Conservation (phyloP, 2,888 invertebrate genomes). For the Protophormia terraenovae region DNA sequence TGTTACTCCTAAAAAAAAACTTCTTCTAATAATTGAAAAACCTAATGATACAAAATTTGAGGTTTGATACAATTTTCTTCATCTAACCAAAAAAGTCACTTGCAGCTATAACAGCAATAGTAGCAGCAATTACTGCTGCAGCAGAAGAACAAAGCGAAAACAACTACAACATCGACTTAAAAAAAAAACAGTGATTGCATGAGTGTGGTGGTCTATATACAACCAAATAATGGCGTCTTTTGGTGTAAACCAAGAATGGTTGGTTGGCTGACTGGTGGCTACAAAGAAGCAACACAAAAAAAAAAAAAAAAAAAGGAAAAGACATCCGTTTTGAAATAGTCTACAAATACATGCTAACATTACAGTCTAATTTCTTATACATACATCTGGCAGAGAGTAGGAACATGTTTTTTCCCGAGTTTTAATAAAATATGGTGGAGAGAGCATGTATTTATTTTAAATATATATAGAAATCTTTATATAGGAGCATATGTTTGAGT, state of each 20-base stretch:
- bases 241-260: conserved; percentile 68
- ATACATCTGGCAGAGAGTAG: conserved; percentile 8
- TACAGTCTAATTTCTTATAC: background rate
- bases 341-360: conserved; percentile 46
- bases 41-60: conserved; percentile 64
- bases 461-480: conserved; percentile 4
- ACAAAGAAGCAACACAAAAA: conserved; percentile 55
- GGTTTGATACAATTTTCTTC: conserved; percentile 35
- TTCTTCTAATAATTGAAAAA: conserved; percentile 56
- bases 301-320: conserved; percentile 30
- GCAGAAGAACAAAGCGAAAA: conserved; percentile 10
- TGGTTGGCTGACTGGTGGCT: conserved; percentile 64
- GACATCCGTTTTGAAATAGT: conserved; percentile 54
- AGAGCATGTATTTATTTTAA: conserved; percentile 24
- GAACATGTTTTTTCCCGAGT: background rate
- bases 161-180: conserved; percentile 48
- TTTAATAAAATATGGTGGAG: conserved; percentile 35
- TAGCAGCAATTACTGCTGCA: conserved; percentile 13
- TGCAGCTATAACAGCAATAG: conserved; percentile 10
- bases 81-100: conserved; percentile 31
- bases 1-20: no score
- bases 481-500: background rate
- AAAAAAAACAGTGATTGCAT: conserved; percentile 56
- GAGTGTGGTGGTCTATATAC: conserved; percentile 66
- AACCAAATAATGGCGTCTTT: conserved; percentile 69